Evolutionary conservation across 2,113 vertebrate species (phyloP), one percentile per base, ranked within the genome.

Genomic region (Gasterosteus nipponicus): DNA sequence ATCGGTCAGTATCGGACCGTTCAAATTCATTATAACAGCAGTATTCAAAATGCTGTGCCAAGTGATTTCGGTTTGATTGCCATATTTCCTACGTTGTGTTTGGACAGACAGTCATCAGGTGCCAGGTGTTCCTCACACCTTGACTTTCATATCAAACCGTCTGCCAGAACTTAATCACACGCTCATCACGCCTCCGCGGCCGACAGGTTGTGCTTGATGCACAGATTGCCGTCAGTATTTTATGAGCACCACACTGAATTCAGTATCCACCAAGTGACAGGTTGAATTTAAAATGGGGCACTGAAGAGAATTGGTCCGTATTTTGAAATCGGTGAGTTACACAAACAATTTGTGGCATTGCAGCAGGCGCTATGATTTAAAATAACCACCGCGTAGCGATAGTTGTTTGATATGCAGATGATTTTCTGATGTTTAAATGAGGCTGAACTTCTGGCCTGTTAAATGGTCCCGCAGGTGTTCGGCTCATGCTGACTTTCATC

Each of bases 1-100:
- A 54, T 83, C 63, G 75, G 66, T 84, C 77, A 77, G 78, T 77
- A 71, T 69, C 75, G 81, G 73, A 46, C 73, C 44, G 6, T 18
- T 15, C 66, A 77, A 58, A 73, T 4, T 0, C 57, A 66, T 51
- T 26, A 31, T 69, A 71, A 73, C 78, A 46, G 26, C 61, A 39
- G 5, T 11, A 19, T 1, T 7, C 29, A 22, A n/a, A 1, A 54
- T 60, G 61, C 56, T 60, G 14, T 46, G n/a, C 56, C 5, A 1
- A 58, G 56, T 22, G 42, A 47, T 65, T 41, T n/a, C 31, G 39
- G 19, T 47, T 70, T 75, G 15, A 70, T 82, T 58, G 19, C 19
- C 38, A 29, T 41, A 31, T 72, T 46, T 60, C 26, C 15, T 2
- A 19, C 12, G 51, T 18, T 60, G 19, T 64, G 26, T 42, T 26